Percentiles rank a stretch among this genome's conserved stretches.
phyloP scores from a whole-genome alignment of 2,797 vertebrate species.

The Hafferia zeledoni region DNA sequence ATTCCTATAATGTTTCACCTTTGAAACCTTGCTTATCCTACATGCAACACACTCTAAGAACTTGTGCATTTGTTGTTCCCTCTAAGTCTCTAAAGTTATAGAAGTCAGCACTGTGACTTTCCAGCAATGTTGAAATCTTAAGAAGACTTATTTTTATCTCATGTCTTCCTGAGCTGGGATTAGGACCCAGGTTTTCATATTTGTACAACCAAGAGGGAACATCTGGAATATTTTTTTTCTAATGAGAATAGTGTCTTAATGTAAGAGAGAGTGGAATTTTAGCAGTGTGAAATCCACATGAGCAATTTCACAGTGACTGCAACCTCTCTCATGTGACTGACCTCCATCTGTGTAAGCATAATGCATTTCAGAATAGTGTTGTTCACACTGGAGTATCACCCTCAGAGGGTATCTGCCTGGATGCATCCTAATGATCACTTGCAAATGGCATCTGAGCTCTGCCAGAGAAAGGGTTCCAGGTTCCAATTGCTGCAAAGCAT shows the following conservation, averaged over 20 bases:
- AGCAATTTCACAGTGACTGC: neutral
- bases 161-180: neutral
- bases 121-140: neutral
- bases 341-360: neutral
- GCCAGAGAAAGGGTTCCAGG: neutral
- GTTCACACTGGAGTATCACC: neutral
- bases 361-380: neutral
- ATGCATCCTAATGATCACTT: accelerated
- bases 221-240: neutral
- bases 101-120: neutral
- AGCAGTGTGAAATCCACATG: neutral
- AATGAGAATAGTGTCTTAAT: neutral
- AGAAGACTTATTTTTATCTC: neutral
- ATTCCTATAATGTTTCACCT: neutral
- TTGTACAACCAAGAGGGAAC: neutral
- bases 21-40: neutral
- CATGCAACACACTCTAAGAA: neutral
- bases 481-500: neutral
- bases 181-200: neutral
- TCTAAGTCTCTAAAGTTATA: neutral
- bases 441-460: neutral
- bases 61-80: neutral
- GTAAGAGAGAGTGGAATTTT: neutral
- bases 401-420: neutral
- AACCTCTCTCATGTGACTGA: neutral